Base-by-base conservation (phyloP, 2,113 vertebrate genomes). In the Grammatotria lemairii region DNA sequence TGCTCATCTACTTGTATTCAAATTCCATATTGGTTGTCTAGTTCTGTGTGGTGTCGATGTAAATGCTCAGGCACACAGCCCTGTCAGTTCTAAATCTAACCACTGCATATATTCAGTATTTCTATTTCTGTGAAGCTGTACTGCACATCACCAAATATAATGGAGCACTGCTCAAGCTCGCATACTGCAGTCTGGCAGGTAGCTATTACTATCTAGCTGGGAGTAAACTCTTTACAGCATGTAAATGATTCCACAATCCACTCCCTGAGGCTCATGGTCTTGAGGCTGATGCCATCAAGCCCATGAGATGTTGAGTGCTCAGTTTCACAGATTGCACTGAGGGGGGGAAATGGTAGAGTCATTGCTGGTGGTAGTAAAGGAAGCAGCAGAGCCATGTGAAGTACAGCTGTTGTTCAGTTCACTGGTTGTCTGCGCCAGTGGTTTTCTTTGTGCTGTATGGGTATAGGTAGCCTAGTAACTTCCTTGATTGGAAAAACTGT, bases 1-100 rank as follows among this genome's bases (percentile, higher is more conserved):
- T 65, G 31, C 60, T 65, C 31, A 6, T 40, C 63, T 23, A 21
- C 19, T 68, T 40, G 35, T 68, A 40, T 40, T 21, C 19, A 68
- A 38, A 38, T 40, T 68, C 63, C 33, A 38, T 40, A 8, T 68
- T 21, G 63, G 63, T 68, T 40, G 7, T 9, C 63, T 40, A 68
- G 11, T 40, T 68, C 11, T 40, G 63, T 21, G 19, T 68, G 35
- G 11, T 40, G 11, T 40, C 2, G 1, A 19, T 14, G 63, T 40
- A 68, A 68, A 40, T 68, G 35, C 3, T 40, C 35, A 65, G 57
- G 9, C 57, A 10, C 8, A 2, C 26, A 33, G 10, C 33, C 60
- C 60, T 65, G 6, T 65, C 60, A n/a, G 31, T 65, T 65, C 33
- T 38, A 65, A n/a, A 68, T 68, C 35, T 14, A 68, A 68, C 63